A percentile compares a stretch with the other conserved stretches of the same genome.
Conservation (phyloP, 37 sponge, comb jelly and placozoan species). For the Aplysina aerophoba region DNA sequence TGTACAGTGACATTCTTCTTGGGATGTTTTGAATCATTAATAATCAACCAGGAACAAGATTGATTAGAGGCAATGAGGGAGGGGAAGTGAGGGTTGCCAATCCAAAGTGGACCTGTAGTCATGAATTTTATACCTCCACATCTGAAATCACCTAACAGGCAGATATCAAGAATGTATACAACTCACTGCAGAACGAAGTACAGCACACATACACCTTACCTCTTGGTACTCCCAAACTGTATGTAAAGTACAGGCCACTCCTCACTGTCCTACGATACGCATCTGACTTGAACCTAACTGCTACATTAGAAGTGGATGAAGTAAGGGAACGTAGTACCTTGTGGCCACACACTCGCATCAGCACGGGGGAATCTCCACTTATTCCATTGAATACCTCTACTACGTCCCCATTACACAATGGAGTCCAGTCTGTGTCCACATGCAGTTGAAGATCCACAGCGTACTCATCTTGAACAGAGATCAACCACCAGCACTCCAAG, state of each 20-base stretch:
- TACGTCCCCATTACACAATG: not conserved
- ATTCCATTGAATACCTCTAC: constrained; percentile 29
- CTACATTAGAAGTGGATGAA: not conserved
- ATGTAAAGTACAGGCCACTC: constrained; percentile 8
- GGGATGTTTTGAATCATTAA: constrained; percentile 5
- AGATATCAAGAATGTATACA: not conserved
- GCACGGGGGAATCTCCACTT: not conserved
- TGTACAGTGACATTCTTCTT: not conserved
- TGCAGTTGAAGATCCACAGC: constrained; percentile 1
- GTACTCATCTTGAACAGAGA: constrained; percentile 1
- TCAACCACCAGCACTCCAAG: constrained; percentile 28
- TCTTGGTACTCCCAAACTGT: not conserved
- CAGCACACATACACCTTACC: not conserved
- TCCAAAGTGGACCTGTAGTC: not conserved
- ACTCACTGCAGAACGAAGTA: too few relatives aligned
- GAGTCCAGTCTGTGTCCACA: not conserved
- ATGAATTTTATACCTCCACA: constrained; percentile 5
- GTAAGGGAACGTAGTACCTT: not conserved
- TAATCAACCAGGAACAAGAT: not conserved
- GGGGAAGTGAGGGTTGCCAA: constrained; percentile 1
- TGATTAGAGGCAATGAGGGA: not conserved
- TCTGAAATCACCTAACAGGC: not conserved
- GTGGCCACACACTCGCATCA: constrained; percentile 9
- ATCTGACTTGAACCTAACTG: constrained; percentile 20
- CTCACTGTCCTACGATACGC: not conserved